Evolutionary conservation across 2,113 vertebrate genomes (phyloP).

Genomic region (Caranx ignobilis): DNA sequence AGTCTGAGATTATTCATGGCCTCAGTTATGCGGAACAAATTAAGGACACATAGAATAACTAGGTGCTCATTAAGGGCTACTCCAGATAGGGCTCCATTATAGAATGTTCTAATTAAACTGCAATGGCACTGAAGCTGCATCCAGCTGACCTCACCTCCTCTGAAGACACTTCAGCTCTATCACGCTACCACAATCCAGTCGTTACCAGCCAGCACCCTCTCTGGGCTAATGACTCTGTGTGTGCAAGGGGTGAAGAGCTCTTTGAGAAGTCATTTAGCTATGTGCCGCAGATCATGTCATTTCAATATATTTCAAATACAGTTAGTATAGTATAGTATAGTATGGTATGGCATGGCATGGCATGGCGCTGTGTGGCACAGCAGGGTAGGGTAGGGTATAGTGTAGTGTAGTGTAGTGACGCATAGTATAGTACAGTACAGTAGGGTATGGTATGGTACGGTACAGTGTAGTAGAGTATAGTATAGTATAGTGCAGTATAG

Average conservation of each 20-base stretch:
- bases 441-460: too few relatives aligned
- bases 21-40: slow-evolving; percentile 69
- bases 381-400: too few relatives aligned
- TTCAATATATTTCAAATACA: too few relatives aligned
- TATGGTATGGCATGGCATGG: too few relatives aligned
- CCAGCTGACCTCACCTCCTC: slow-evolving; percentile 54
- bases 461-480: too few relatives aligned
- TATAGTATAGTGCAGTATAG: too few relatives aligned
- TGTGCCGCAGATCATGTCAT: too few relatives aligned
- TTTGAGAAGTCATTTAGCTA: slow-evolving; percentile 23
- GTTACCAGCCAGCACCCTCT: slow-evolving; percentile 51
- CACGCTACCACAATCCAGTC: slow-evolving; percentile 55
- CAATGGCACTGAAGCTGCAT: slow-evolving; percentile 49
- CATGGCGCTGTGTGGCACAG: too few relatives aligned
- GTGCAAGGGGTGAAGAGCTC: slow-evolving; percentile 9
- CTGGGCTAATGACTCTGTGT: slow-evolving; percentile 39
- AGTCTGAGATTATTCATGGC: slow-evolving; percentile 59
- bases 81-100: slow-evolving; percentile 59
- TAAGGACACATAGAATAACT: slow-evolving; percentile 61
- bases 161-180: slow-evolving; percentile 56
- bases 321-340: too few relatives aligned
- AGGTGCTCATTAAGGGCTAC: slow-evolving; percentile 65
- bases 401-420: too few relatives aligned
- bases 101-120: slow-evolving; percentile 69
- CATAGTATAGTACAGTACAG: too few relatives aligned